Evolutionary conservation across 2,888 invertebrate species (phyloP), one percentile per base, ranked within the genome.

Genomic region (Erebia palarica): DNA sequence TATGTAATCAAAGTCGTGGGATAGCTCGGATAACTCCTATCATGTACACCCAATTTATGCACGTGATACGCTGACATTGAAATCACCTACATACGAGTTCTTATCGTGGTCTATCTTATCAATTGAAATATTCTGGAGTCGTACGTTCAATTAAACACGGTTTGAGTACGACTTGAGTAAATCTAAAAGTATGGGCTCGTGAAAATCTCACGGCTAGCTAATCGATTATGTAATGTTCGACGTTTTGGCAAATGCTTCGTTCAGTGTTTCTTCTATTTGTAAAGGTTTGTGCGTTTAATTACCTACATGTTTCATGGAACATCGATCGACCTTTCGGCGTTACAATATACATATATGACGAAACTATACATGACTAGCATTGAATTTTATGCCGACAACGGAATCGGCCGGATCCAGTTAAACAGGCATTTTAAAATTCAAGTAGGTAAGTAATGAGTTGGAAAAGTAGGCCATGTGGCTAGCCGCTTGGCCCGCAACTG

Each of bases 101-200:
- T 76, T 75, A 77, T 77, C 76, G 51, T 65, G 44, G 42, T 27
- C 47, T 75, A 77, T 75, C 72, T 72, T 65, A 75, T 75, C 75
- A 65, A n/a, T 64, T 67, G n/a, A 63, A 73, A 70, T 69, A 63
- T 71, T 74, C 71, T 73, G 69, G 67, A 67, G 67, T 18, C 58
- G 59, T 27, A 58, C 51, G 53, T 68, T 70, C 51, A 57, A 69
- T 60, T 53, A 67, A 8, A 36, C 3, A 2, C 13, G 47, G 66
- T 57, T 42, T 18, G 36, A 57, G 66, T 57, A 18, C 42, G 51
- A 18, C 49, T 69, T 27, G 49, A 64, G 68, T 59, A 65, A 16
- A 68, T 68, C 68, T 68, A 61, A 63, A 63, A 69, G 21, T 65
- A 69, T 64, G 51, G 67, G 47, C 55, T 57, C 49, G 13, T 44